These are phyloP conservation scores for Epinotia bilunana DNA, from an alignment of 2,888 invertebrate genomes.

Conservation along the genomic window DNA sequence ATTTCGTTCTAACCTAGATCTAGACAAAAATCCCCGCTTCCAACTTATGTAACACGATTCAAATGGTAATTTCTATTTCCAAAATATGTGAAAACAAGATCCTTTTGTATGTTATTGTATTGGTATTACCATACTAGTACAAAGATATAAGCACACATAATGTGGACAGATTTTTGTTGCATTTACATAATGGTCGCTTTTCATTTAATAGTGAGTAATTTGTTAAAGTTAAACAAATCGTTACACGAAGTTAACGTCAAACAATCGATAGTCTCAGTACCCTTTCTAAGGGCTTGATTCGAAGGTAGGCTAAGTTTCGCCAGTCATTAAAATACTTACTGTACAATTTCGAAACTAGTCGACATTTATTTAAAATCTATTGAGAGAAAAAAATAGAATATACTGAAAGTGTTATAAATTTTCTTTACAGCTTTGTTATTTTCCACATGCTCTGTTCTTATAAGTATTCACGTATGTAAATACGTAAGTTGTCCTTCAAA, in stretches of 20 bases:
- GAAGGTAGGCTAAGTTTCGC: no score
- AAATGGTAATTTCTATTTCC: conserved; percentile 40
- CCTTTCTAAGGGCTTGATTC: not conserved
- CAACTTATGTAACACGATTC: conserved; percentile 34
- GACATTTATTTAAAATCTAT: no score
- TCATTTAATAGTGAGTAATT: conserved; percentile 19
- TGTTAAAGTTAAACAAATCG: conserved; percentile 26
- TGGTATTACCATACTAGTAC: conserved; percentile 16
- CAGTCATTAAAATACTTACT: no score
- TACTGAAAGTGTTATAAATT: no score
- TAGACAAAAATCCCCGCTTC: conserved; percentile 36
- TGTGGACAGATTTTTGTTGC: conserved; percentile 5
- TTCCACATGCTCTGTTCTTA: no score
- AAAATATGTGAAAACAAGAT: conserved; percentile 41
- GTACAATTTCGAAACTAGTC: no score
- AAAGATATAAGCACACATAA: not conserved
- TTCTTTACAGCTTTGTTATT: no score
- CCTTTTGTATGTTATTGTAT: conserved; percentile 27
- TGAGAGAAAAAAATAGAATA: no score
- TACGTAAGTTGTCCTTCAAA: no score
- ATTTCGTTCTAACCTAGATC: conserved; percentile 57
- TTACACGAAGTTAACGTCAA: not conserved
- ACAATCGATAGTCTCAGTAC: not conserved
- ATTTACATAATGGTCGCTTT: conserved; percentile 14
- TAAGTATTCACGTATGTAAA: no score